phyloP scores from a whole-genome alignment of 2,797 vertebrate genomes.

The Rhinella marina region DNA sequence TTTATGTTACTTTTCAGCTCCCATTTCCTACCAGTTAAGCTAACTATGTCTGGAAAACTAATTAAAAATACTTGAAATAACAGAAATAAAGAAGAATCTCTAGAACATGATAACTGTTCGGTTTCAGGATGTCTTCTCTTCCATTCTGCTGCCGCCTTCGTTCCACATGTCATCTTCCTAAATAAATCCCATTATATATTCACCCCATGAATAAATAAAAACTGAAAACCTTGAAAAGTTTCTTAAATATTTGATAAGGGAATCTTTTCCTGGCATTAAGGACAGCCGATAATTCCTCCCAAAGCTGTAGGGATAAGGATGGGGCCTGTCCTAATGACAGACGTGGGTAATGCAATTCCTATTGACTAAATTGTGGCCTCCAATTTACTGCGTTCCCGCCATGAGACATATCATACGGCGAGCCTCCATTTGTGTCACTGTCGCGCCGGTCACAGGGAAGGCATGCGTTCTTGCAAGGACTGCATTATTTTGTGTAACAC shows the following conservation, averaged over 20 bases:
- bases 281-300: background rate
- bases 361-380: slow-evolving; percentile 10
- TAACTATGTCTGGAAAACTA: too few species aligned
- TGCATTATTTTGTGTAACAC: background rate
- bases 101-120: background rate
- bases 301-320: background rate
- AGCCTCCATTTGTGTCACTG: background rate
- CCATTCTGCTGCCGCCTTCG: background rate
- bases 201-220: slow-evolving; percentile 21
- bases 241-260: slow-evolving; percentile 27
- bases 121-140: background rate
- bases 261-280: background rate
- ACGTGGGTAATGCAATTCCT: slow-evolving; percentile 22
- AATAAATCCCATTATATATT: slow-evolving; percentile 15
- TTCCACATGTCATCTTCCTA: background rate
- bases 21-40: too few species aligned
- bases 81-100: background rate
- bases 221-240: slow-evolving; percentile 22
- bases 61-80: too few species aligned
- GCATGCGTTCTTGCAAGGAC: background rate
- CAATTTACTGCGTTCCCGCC: background rate
- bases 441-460: background rate
- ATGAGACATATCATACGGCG: background rate
- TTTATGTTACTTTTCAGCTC: too few species aligned
- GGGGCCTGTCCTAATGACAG: background rate